Evolutionary conservation across 2,797 vertebrate genomes (phyloP).

Genomic region (Bryconaethiops microstoma): DNA sequence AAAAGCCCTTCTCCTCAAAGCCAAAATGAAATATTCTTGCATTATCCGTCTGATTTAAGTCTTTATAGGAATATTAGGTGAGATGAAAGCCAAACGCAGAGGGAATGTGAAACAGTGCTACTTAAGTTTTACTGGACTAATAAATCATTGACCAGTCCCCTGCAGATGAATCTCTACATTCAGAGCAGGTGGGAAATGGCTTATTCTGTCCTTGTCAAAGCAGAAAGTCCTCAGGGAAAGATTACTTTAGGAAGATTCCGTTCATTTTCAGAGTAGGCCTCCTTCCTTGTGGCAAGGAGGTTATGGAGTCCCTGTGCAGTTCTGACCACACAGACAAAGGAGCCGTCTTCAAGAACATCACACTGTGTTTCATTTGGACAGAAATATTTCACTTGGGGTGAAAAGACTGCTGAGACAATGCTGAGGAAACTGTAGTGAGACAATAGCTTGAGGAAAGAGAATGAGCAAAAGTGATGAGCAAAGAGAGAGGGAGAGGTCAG

Average conservation of each 20-base stretch:
- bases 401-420: slow-evolving; percentile 8
- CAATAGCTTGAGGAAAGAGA: slow-evolving; percentile 16
- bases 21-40: slow-evolving; percentile 18
- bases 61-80: slow-evolving; percentile 47
- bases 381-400: not conserved
- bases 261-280: slow-evolving; percentile 12
- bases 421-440: not conserved
- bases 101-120: slow-evolving; percentile 40
- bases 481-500: slow-evolving; percentile 25
- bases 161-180: slow-evolving; percentile 34
- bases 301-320: too few relatives aligned
- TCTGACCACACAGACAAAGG: not conserved
- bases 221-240: slow-evolving; percentile 20
- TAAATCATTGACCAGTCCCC: slow-evolving; percentile 44
- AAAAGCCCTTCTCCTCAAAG: not conserved
- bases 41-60: slow-evolving; percentile 39
- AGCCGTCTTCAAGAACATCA: slow-evolving; percentile 20
- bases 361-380: not conserved
- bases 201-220: slow-evolving; percentile 39
- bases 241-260: slow-evolving; percentile 35
- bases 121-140: slow-evolving; percentile 40
- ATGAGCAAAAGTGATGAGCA: slow-evolving; percentile 40
- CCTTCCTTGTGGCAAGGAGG: not conserved
- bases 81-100: slow-evolving; percentile 34
- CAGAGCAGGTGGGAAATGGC: slow-evolving; percentile 39